Percentiles rank a stretch among this genome's conserved stretches.
phyloP scores from a whole-genome alignment of 2,113 vertebrate genomes.

The Pelodiscus sinensis region DNA sequence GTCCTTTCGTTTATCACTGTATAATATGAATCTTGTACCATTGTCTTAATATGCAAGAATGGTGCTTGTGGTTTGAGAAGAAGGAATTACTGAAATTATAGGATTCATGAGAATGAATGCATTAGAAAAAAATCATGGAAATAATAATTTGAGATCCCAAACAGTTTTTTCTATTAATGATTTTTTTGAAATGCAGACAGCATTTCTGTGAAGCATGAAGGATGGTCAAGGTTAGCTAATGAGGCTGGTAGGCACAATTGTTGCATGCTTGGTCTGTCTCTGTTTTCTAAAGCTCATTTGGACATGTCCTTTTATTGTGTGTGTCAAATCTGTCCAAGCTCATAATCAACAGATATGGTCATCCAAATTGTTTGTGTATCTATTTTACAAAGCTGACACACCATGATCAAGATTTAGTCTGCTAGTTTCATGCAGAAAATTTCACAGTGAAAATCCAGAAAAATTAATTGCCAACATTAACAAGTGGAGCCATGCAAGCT shows the following conservation, averaged over 20 bases:
- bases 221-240: constrained; percentile 51
- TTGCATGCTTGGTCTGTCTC: constrained; percentile 52
- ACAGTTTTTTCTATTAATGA: constrained; percentile 49
- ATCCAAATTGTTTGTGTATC: constrained; percentile 32
- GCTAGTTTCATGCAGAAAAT: constrained; percentile 26
- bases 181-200: constrained; percentile 66
- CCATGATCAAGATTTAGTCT: constrained; percentile 39
- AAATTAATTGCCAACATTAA: constrained; percentile 62
- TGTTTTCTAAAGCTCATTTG: constrained; percentile 58
- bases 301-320: constrained; percentile 42
- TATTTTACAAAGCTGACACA: constrained; percentile 43
- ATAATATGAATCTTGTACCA: background rate
- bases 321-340: constrained; percentile 53
- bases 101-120: background rate
- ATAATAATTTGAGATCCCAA: constrained; percentile 49
- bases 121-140: constrained; percentile 19
- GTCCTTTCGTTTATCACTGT: background rate
- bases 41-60: background rate
- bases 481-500: constrained; percentile 11
- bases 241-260: constrained; percentile 57
- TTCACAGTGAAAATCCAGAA: constrained; percentile 33
- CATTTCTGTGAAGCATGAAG: constrained; percentile 38
- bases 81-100: background rate
- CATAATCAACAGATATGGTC: constrained; percentile 36
- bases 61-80: background rate